phyloP scores from a whole-genome alignment of 1,140 invertebrate genomes.

The Anastatus disparis region DNA sequence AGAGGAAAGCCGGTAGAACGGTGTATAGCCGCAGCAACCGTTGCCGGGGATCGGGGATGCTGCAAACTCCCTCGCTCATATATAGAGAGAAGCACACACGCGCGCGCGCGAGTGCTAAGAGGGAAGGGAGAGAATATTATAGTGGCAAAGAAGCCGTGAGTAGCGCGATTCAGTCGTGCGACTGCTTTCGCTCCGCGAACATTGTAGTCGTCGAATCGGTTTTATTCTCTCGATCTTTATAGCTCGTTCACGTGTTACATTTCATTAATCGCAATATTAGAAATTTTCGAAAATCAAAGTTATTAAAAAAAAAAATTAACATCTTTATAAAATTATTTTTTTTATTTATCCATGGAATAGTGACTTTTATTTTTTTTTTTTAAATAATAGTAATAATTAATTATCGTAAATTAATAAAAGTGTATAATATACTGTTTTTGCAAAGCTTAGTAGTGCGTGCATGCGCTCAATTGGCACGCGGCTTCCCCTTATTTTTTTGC shows the following conservation, averaged over 20 bases:
- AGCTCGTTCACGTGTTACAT: neutral
- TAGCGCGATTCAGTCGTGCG: constrained; percentile 57
- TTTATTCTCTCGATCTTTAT: neutral
- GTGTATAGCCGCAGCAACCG: neutral
- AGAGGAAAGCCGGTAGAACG: neutral
- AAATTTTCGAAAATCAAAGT: too few species aligned
- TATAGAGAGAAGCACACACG: neutral
- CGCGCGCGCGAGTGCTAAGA: neutral
- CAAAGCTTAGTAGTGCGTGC: too few species aligned
- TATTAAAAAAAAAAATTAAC: too few species aligned
- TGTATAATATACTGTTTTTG: too few species aligned
- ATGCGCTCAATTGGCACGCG: neutral
- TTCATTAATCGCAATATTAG: too few species aligned
- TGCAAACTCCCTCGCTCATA: neutral
- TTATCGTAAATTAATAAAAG: too few species aligned
- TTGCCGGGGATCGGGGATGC: neutral
- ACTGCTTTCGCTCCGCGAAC: constrained; percentile 56
- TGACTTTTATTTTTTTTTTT: too few species aligned
- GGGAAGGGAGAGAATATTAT: constrained; percentile 1
- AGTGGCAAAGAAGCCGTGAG: constrained; percentile 1
- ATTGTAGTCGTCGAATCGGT: constrained; percentile 53
- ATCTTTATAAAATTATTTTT: too few species aligned
- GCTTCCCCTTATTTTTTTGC: neutral
- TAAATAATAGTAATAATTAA: too few species aligned
- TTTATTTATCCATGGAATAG: too few species aligned